phyloP scores from a whole-genome alignment of 2,888 invertebrate genomes.

The Pammene aurita region DNA sequence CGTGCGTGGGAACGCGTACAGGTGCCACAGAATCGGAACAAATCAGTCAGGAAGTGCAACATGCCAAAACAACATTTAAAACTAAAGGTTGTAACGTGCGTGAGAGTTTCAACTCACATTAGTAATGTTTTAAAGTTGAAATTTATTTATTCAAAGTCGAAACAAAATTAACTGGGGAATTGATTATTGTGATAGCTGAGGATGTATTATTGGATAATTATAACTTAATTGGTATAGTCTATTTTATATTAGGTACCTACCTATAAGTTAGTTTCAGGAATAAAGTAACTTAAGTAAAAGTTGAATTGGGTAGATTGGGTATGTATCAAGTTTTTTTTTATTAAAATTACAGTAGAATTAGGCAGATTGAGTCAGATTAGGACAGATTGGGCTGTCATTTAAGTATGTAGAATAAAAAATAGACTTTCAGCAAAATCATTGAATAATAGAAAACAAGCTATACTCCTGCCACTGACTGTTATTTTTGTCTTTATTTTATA shows the following conservation, averaged over 20 bases:
- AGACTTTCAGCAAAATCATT: no score
- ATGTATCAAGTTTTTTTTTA: no score
- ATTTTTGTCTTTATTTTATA: not conserved
- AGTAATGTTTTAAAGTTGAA: not conserved
- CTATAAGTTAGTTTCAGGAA: no score
- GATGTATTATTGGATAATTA: not conserved
- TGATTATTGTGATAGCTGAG: slow-evolving; percentile 6
- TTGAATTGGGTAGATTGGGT: no score
- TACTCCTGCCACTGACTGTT: not conserved
- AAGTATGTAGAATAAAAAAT: no score
- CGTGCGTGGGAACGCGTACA: slow-evolving; percentile 35
- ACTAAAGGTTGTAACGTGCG: not conserved
- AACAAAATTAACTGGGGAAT: not conserved
- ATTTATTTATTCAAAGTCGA: slow-evolving; percentile 1
- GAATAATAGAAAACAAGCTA: not conserved
- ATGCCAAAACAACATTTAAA: slow-evolving; percentile 33
- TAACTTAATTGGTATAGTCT: not conserved
- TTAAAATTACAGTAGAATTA: no score
- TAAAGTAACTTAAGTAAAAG: no score
- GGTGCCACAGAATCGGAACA: slow-evolving; percentile 33
- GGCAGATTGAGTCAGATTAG: no score
- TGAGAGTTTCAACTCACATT: not conserved
- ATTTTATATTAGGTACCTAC: not conserved
- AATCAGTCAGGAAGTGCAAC: slow-evolving; percentile 38
- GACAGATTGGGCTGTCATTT: no score